Evolutionary conservation across 2,888 invertebrate species (phyloP).

Genomic region (Limnephilus marmoratus): DNA sequence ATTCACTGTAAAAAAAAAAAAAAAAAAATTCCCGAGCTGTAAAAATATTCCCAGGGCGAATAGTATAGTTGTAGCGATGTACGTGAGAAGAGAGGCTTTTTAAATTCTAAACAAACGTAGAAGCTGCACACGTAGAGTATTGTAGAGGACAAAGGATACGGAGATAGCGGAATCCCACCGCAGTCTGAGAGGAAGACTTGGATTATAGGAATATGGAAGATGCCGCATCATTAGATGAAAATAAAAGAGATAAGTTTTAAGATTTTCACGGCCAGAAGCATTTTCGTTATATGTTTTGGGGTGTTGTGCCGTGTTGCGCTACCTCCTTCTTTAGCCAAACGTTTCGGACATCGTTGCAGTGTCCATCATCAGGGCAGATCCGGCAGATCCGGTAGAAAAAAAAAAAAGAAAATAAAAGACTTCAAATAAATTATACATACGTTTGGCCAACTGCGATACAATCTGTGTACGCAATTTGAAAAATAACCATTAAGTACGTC

Average conservation of each 20-base stretch:
- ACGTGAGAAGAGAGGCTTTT: conserved; percentile 11
- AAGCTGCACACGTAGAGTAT: background rate
- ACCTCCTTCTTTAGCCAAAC: too few species aligned
- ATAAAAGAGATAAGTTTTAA: too few species aligned
- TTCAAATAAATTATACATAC: background rate
- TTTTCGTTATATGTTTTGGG: too few species aligned
- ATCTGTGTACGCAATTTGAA: too few species aligned
- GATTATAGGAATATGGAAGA: background rate
- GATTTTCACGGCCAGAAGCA: too few species aligned
- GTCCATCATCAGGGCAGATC: too few species aligned
- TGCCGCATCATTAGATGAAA: background rate
- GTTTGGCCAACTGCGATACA: background rate
- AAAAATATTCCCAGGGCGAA: conserved; percentile 27
- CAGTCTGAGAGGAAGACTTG: background rate
- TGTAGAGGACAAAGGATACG: background rate
- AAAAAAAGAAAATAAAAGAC: background rate
- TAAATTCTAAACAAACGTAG: conserved; percentile 35
- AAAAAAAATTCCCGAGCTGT: background rate
- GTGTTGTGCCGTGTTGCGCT: too few species aligned
- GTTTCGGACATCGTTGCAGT: too few species aligned
- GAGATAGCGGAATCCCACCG: conserved; percentile 10
- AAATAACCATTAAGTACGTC: too few species aligned
- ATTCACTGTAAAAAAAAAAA: too few species aligned
- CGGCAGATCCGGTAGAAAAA: too few species aligned
- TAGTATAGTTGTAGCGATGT: background rate